phyloP scores from a whole-genome alignment of 2,113 vertebrate species.

The Hiodon alosoides region DNA sequence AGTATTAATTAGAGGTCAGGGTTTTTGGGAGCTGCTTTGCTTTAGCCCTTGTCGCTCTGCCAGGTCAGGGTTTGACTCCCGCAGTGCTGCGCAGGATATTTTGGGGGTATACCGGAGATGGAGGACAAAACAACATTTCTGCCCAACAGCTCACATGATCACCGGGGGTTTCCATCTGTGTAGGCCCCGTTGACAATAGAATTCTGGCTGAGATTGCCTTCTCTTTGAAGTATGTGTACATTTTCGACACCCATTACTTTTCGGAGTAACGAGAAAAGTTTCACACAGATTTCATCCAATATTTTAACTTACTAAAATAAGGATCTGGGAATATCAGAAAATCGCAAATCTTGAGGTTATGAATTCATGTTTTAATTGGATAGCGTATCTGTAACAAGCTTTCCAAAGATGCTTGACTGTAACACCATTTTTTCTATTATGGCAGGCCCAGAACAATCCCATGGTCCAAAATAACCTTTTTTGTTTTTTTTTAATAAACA shows the following conservation, averaged over 20 bases:
- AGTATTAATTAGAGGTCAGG: slow-evolving; percentile 71
- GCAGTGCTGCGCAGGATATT: slow-evolving; percentile 6
- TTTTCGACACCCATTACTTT: neutral
- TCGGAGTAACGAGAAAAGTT: too few relatives aligned
- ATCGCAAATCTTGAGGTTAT: neutral
- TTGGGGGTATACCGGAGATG: slow-evolving; percentile 9
- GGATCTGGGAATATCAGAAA: neutral
- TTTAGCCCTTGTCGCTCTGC: slow-evolving; percentile 34
- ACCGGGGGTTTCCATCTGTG: slow-evolving; percentile 2
- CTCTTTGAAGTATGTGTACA: neutral
- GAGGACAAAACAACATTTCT: slow-evolving; percentile 25
- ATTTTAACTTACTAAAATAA: too few relatives aligned
- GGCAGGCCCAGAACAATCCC: too few relatives aligned
- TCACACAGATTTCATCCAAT: neutral
- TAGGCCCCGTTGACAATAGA: slow-evolving; percentile 8
- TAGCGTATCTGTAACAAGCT: too few relatives aligned
- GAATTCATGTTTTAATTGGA: too few relatives aligned
- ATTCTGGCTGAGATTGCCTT: neutral
- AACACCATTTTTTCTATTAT: too few relatives aligned
- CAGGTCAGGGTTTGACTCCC: slow-evolving; percentile 39
- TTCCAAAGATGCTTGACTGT: too few relatives aligned
- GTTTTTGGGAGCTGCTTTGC: slow-evolving; percentile 46
- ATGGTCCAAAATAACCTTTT: too few relatives aligned
- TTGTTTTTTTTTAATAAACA: neutral
- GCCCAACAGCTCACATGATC: slow-evolving; percentile 14